Conservation (phyloP, 1,140 invertebrate species). For the Calosoma granatense region DNA sequence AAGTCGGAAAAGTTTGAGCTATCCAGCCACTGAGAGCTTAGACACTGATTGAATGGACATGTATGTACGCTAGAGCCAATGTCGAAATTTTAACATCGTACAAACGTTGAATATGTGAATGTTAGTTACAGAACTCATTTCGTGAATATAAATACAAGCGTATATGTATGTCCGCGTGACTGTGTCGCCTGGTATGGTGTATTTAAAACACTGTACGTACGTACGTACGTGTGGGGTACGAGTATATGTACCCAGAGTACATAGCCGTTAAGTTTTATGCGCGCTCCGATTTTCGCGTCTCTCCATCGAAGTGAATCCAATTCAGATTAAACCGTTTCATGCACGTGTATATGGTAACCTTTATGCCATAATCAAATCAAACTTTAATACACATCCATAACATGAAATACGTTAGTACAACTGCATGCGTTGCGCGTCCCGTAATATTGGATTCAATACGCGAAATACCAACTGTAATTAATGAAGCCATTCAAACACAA, state of each 20-base stretch:
- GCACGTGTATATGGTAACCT: conserved; percentile 1
- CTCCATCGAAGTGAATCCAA: not conserved
- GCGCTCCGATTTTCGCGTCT: no score
- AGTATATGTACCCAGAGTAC: not conserved
- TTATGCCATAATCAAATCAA: conserved; percentile 6
- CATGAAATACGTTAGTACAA: not conserved
- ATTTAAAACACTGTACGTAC: not conserved
- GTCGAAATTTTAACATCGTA: not conserved
- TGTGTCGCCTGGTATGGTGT: not conserved
- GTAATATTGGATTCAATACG: not conserved
- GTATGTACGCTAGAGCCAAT: not conserved
- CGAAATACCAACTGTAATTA: not conserved
- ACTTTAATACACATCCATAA: not conserved
- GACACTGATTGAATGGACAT: not conserved
- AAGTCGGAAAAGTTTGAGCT: not conserved
- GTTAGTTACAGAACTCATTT: no score
- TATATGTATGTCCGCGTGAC: no score
- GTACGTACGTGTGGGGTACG: not conserved
- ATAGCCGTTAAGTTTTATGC: not conserved
- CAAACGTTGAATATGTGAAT: no score
- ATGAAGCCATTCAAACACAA: conserved; percentile 3
- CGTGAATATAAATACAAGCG: no score
- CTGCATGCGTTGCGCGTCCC: not conserved
- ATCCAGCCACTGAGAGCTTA: not conserved
- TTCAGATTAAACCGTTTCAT: not conserved